These are phyloP conservation scores for Acanthoscelides obtectus DNA, from an alignment of 2,888 invertebrate species.

Conservation along the genomic window DNA sequence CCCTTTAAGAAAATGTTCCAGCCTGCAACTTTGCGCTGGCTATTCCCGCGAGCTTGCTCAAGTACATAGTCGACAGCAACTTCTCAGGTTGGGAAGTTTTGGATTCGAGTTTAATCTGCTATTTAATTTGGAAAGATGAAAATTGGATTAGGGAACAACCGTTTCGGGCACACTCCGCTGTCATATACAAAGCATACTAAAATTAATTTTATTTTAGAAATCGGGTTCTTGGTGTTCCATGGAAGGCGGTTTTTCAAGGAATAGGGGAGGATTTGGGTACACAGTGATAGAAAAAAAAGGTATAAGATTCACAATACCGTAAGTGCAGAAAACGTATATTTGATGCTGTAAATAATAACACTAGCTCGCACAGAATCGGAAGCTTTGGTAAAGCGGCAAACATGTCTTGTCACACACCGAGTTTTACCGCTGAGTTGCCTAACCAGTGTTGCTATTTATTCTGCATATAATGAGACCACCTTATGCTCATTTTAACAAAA, in stretches of 20 bases:
- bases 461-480: no score
- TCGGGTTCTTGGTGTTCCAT: neutral
- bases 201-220: neutral
- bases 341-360: no score
- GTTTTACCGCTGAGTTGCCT: no score
- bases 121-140: neutral
- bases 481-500: no score
- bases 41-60: neutral
- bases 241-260: neutral
- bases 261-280: neutral
- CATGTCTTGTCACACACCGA: no score
- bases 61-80: neutral
- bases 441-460: no score
- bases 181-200: neutral
- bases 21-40: neutral
- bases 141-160: neutral
- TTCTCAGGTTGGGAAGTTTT: neutral
- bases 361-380: no score
- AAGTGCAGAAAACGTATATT: no score
- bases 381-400: no score
- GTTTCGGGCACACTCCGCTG: neutral
- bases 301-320: no score
- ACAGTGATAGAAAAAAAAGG: no score
- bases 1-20: neutral
- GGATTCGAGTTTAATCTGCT: neutral